phyloP scores from a whole-genome alignment of 2,797 vertebrate genomes.

The Morelia viridis region DNA sequence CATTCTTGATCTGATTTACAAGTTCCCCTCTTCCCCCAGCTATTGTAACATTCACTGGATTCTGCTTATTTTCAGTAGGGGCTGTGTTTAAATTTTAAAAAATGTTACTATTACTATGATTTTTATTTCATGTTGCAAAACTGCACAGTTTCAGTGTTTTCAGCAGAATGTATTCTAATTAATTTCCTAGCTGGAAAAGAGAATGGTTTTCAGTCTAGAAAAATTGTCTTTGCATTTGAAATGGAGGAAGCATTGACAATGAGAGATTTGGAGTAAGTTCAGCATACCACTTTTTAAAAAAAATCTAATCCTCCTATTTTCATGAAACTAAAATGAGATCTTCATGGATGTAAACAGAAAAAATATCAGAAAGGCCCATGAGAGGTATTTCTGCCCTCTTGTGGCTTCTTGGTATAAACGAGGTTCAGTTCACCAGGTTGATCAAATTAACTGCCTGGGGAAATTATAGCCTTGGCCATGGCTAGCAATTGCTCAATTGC shows the following conservation, averaged over 20 bases:
- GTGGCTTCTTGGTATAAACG: background rate
- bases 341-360: background rate
- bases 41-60: background rate
- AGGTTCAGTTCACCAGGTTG: background rate
- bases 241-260: background rate
- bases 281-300: constrained; percentile 24
- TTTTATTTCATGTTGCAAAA: background rate
- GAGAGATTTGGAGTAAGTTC: constrained; percentile 24
- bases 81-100: background rate
- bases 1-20: background rate
- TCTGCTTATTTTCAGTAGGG: background rate
- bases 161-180: background rate
- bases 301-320: constrained; percentile 4
- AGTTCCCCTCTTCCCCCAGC: background rate
- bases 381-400: background rate
- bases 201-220: background rate
- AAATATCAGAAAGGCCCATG: background rate
- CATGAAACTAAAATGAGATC: constrained; percentile 15
- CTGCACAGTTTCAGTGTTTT: background rate
- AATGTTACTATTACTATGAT: background rate
- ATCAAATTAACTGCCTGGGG: background rate
- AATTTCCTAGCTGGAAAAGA: background rate
- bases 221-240: background rate
- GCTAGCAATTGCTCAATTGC: background rate
- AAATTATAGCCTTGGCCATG: background rate